A percentile compares a stretch with the other conserved stretches of the same genome.
Conservation (phyloP, 30 jellyfish, hydroid and myxozoan species). For the Kudoa iwatai region DNA sequence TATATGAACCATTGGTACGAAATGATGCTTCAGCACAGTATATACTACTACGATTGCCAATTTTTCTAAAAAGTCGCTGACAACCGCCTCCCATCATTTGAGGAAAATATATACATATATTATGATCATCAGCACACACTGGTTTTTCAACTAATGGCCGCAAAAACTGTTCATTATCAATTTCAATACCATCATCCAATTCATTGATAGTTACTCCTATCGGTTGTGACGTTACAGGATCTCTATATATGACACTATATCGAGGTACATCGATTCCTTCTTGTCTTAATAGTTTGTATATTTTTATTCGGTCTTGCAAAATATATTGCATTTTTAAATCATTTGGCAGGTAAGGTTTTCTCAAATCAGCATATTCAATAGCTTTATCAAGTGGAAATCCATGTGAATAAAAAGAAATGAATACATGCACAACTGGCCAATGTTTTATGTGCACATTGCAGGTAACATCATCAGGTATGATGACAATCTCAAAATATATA, state of each 20-base stretch:
- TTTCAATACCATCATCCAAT: constrained; percentile 16
- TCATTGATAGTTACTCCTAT: too few relatives aligned
- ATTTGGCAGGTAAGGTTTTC: constrained; percentile 40
- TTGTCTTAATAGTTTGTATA: not conserved
- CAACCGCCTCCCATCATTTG: constrained; percentile 89
- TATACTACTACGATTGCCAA: constrained; percentile 89
- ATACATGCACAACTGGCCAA: constrained; percentile 86
- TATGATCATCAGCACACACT: constrained; percentile 78
- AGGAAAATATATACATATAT: constrained; percentile 49
- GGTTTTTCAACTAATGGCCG: constrained; percentile 93
- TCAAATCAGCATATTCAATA: constrained; percentile 23
- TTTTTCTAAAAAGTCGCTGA: constrained; percentile 48
- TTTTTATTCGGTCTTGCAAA: constrained; percentile 28
- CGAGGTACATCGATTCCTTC: not conserved
- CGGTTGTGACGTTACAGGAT: not conserved
- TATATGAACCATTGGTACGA: constrained; percentile 47
- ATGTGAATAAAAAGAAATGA: constrained; percentile 48
- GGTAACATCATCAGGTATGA: constrained; percentile 59
- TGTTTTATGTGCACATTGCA: constrained; percentile 44
- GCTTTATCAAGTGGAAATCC: constrained; percentile 85
- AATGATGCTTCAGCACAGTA: constrained; percentile 74
- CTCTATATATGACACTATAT: not conserved
- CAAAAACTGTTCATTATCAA: constrained; percentile 34
- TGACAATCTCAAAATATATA: constrained; percentile 18
- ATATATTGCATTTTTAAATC: constrained; percentile 43